Conservation (phyloP, 2,797 vertebrate genomes). For the Gobionotothen gibberifrons region DNA sequence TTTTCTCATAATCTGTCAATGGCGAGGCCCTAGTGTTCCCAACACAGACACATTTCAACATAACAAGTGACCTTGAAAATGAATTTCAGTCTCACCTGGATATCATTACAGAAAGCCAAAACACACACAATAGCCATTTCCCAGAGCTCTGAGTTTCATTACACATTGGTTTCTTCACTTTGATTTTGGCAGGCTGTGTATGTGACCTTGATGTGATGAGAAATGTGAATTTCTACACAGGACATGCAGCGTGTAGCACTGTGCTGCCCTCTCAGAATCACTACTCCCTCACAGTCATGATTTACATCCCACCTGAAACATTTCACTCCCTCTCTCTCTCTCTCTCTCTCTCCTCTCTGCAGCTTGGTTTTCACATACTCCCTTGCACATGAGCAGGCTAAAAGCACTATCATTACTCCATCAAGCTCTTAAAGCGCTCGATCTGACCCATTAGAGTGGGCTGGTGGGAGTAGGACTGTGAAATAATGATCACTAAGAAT, state of each 20-base stretch:
- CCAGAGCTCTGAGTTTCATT: slow-evolving; percentile 65
- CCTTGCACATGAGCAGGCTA: slow-evolving; percentile 65
- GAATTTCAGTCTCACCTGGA: slow-evolving; percentile 45
- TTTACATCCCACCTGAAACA: slow-evolving; percentile 70
- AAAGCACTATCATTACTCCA: slow-evolving; percentile 78
- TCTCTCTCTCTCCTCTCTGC: slow-evolving; percentile 49
- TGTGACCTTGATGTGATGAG: slow-evolving; percentile 73
- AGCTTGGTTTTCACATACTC: slow-evolving; percentile 60
- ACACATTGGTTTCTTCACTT: slow-evolving; percentile 62
- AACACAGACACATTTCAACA: slow-evolving; percentile 32
- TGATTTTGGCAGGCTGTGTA: slow-evolving; percentile 59
- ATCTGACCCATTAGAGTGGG: slow-evolving; percentile 76
- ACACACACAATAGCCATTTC: slow-evolving; percentile 59
- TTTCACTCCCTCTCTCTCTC: slow-evolving; percentile 46
- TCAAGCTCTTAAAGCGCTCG: slow-evolving; percentile 66
- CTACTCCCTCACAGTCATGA: slow-evolving; percentile 54
- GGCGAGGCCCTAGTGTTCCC: slow-evolving; percentile 20
- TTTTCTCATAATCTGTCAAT: slow-evolving; percentile 21
- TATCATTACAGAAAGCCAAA: slow-evolving; percentile 65
- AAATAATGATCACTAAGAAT: slow-evolving; percentile 77
- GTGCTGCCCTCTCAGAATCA: slow-evolving; percentile 42
- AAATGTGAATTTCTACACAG: slow-evolving; percentile 62
- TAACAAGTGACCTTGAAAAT: slow-evolving; percentile 71
- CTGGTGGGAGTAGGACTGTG: slow-evolving; percentile 73
- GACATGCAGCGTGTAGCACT: slow-evolving; percentile 30